Base-by-base conservation (phyloP, 2,888 invertebrate genomes). In the Polymixis lichenea region DNA sequence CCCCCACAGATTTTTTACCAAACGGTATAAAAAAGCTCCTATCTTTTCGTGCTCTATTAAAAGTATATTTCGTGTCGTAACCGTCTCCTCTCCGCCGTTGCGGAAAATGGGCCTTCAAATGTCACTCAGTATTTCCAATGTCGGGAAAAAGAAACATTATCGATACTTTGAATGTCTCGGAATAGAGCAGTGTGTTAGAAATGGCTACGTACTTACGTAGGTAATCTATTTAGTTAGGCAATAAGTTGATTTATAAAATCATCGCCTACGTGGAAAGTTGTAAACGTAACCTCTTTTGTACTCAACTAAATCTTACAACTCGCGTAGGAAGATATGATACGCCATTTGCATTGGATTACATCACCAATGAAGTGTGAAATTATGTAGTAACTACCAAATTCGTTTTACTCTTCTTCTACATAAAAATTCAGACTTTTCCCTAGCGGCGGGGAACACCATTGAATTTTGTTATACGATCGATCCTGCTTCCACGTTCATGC, bases 91-190 rank as follows among this genome's bases (percentile, higher is more conserved):
- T 68, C 49, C 22, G 49, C 28, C 53, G 71, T 19, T 69, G 55
- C 75, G 71, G 85, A 49, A 69, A 82, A 84, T 76, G 64, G 82
- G 67, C 81, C 71, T 75, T 81, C 85, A 84, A 82, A 80, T 80
- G 85, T 82, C 82, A 70, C 81, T 84, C 58, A 68, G 70, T 55
- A 46, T 82, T 80, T 82, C 46, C 62, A 53, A 71, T 68, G 55
- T 80, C 66, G 51, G 60, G 22, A 68, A 58, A 56, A 68, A 60
- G 61, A 53, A 61, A 49, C 56, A 32, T 71, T 70, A 84, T 66
- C 32, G 75, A 80, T 80, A 49, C 38, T 25, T 25, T 32, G 25
- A 75, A 60, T 71, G 51, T 65, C 32, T 82, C 53, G n/a, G 28
- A 51, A 66, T 28, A 17, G 58, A 67, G 46, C 58, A 67, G 22